Percentiles rank a stretch among this genome's conserved stretches.
Evolutionary conservation across 2,113 vertebrate species (phyloP).

Genomic region (Actinemys pallida): DNA sequence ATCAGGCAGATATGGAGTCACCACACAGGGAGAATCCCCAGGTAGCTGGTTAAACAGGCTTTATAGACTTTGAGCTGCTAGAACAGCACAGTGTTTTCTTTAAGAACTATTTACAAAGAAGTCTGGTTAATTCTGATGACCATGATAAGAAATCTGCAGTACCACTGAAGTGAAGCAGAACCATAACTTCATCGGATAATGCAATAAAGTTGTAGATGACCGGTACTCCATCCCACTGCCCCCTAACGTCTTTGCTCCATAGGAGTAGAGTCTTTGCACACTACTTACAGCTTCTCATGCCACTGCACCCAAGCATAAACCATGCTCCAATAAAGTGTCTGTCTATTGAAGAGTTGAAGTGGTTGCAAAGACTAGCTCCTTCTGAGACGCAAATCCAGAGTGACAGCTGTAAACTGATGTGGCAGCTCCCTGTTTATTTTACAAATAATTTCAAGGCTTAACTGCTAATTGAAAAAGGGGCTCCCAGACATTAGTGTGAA

Average conservation of each 20-base stretch:
- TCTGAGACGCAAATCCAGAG: not conserved
- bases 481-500: not conserved
- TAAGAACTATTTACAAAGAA: not conserved
- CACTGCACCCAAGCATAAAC: not conserved
- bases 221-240: not conserved
- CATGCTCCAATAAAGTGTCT: not conserved
- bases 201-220: not conserved
- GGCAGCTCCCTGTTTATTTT: not conserved
- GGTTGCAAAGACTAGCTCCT: not conserved
- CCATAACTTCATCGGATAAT: not conserved
- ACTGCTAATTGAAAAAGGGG: not conserved
- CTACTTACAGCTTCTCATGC: not conserved
- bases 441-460: not conserved
- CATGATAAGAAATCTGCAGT: not conserved
- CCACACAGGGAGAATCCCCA: not conserved
- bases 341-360: not conserved
- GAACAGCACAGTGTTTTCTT: not conserved
- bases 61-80: not conserved
- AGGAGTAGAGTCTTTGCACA: rapidly evolving
- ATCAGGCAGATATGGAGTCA: not conserved
- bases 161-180: not conserved
- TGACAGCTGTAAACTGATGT: not conserved
- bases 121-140: not conserved
- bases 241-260: not conserved
- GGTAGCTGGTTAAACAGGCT: not conserved